Conservation (phyloP, 37 sponge, comb jelly and placozoan genomes). For the Haliclona indistincta region DNA sequence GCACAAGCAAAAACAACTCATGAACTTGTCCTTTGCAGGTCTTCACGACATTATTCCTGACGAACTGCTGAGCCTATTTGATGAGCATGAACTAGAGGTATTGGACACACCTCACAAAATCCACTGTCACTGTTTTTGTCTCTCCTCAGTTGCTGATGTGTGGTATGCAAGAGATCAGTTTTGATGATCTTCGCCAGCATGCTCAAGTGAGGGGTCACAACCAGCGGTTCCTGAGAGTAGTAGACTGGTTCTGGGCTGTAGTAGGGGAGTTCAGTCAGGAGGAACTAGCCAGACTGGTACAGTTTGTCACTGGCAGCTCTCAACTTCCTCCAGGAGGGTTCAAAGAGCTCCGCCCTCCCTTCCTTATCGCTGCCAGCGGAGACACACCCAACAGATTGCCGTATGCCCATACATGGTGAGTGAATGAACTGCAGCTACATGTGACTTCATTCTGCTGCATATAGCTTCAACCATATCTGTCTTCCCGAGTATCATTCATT, state of each 20-base stretch:
- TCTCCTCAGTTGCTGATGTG: slow-evolving; percentile 80
- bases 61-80: slow-evolving; percentile 80
- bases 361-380: slow-evolving; percentile 63
- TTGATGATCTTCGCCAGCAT: slow-evolving; percentile 68
- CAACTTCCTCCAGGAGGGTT: slow-evolving; percentile 92
- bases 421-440: neutral
- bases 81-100: slow-evolving; percentile 97
- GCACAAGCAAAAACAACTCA: neutral
- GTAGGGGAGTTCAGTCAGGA: slow-evolving; percentile 80
- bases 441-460: neutral
- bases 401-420: slow-evolving; percentile 88
- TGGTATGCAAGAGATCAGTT: slow-evolving; percentile 63
- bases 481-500: slow-evolving; percentile 78
- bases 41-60: slow-evolving; percentile 86
- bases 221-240: slow-evolving; percentile 27
- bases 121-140: neutral
- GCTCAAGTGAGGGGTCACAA: slow-evolving; percentile 26
- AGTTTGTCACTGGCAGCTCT: slow-evolving; percentile 87
- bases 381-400: slow-evolving; percentile 57
- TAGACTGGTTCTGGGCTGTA: slow-evolving; percentile 86
- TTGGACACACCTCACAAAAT: no score
- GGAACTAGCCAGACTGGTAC: slow-evolving; percentile 79
- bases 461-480: slow-evolving; percentile 88
- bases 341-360: slow-evolving; percentile 70
- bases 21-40: slow-evolving; percentile 47